Evolutionary conservation across 2,888 invertebrate species (phyloP).

Genomic region (Troides oblongomaculatus): DNA sequence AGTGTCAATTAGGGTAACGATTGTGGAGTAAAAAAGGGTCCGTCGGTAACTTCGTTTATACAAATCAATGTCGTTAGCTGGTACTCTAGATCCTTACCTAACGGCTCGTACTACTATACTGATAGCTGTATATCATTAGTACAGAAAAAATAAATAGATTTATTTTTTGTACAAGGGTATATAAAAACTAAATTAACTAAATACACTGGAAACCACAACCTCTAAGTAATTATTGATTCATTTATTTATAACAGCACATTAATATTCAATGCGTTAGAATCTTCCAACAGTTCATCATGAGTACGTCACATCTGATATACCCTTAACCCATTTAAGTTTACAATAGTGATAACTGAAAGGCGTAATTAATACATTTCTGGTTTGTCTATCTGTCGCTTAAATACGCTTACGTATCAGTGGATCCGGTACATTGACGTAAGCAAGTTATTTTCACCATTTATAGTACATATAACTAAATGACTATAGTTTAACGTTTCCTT

Average conservation of each 20-base stretch:
- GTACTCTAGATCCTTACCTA: neutral
- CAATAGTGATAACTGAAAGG: neutral
- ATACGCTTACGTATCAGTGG: too few relatives aligned
- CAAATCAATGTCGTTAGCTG: neutral
- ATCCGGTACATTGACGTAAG: too few relatives aligned
- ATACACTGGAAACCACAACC: neutral
- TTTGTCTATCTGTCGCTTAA: neutral
- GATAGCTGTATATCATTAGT: neutral
- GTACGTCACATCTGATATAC: neutral
- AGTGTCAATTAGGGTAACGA: constrained; percentile 22
- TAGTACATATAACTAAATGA: too few relatives aligned
- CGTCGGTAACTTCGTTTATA: constrained; percentile 6
- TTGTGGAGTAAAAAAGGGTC: constrained; percentile 14
- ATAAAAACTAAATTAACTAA: neutral
- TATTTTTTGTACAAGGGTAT: neutral
- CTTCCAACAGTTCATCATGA: neutral
- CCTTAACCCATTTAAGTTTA: neutral
- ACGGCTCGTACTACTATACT: neutral
- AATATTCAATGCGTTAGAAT: neutral
- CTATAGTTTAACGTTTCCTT: too few relatives aligned
- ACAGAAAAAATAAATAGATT: neutral
- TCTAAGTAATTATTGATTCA: neutral
- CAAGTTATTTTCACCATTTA: too few relatives aligned
- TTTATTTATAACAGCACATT: neutral
- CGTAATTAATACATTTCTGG: neutral